Base-by-base conservation (phyloP, 2,888 invertebrate species). In the Drosophila dives region DNA sequence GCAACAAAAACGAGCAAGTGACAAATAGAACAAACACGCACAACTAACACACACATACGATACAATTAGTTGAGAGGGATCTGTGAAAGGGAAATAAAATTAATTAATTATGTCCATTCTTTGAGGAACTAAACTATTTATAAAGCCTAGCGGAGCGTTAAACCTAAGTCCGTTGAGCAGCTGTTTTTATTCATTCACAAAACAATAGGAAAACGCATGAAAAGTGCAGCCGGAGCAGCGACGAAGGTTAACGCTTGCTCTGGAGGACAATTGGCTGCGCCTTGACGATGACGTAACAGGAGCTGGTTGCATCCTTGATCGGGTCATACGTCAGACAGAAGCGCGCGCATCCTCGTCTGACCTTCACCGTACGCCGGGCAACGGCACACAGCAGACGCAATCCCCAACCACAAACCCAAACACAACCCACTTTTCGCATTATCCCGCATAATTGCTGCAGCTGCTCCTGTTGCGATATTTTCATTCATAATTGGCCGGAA, bases 401-500 rank as follows among this genome's bases (percentile, higher is more conserved):
- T 36, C 17, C 36, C n/a, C n/a, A n/a, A 55, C 55, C 56, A 29
- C 36, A 50, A 50, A n/a, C n/a, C 4, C 33, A 23, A 49, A 2
- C 7, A 50, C 17, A 23, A 58, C 32, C 40, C 36, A 59, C 49
- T 42, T 54, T 53, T 58, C 58, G 33, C 48, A 42, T 38, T 48
- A 33, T 60, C 23, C 38, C 10, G 42, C 64, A 54, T 48, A 62
- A 51, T 55, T 63, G 58, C 67, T 64, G 51, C 72, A 59, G 72
- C 51, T 53, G 64, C 64, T 51, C 68, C 64, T 69, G 40, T 56
- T 42, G 42, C 40, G 82, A 80, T 68, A 82, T 82, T 86, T 45
- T 77, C 89, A 86, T 86, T 86, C 89, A 86, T 89, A 86, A 89
- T 89, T 86, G 82, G 74, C 73, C 73, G 74, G 70, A 80, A 85